Percentiles rank a stretch among this genome's conserved stretches.
These are phyloP conservation scores for Vimba vimba DNA, from an alignment of 2,113 vertebrate species.

Conservation along the genomic window DNA sequence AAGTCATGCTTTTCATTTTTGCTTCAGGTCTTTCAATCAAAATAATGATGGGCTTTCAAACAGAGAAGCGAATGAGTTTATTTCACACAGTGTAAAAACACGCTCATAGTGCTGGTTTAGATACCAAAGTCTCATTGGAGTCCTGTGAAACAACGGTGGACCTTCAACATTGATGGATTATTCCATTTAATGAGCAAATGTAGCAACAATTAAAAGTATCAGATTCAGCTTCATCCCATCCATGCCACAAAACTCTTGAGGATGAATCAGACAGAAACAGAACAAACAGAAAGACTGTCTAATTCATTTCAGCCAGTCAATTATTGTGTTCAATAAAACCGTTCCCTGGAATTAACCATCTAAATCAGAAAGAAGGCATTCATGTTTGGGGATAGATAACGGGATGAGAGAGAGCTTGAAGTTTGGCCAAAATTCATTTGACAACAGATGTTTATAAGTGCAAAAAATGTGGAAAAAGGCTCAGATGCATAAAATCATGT, in stretches of 20 bases:
- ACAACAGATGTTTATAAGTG: background rate
- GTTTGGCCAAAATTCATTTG: background rate
- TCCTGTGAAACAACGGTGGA: background rate
- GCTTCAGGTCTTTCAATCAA: constrained; percentile 14
- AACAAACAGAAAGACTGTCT: background rate
- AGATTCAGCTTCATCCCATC: background rate
- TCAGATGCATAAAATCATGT: background rate
- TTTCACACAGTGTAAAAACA: constrained; percentile 59
- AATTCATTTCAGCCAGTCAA: constrained; percentile 30
- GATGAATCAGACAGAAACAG: background rate
- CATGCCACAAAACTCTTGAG: background rate
- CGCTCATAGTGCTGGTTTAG: constrained; percentile 35
- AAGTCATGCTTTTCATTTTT: background rate
- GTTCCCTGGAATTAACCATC: background rate
- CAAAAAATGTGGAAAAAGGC: constrained; percentile 2
- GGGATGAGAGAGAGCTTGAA: background rate
- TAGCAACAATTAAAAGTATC: constrained; percentile 15
- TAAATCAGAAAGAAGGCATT: constrained; percentile 24
- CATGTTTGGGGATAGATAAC: background rate
- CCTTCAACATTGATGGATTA: background rate
- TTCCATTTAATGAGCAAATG: background rate
- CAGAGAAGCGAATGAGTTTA: constrained; percentile 3
- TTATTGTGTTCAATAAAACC: background rate
- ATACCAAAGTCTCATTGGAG: constrained; percentile 8
- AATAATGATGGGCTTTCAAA: constrained; percentile 17